phyloP scores from a whole-genome alignment of 2,113 vertebrate species.

The Pitta sordida region DNA sequence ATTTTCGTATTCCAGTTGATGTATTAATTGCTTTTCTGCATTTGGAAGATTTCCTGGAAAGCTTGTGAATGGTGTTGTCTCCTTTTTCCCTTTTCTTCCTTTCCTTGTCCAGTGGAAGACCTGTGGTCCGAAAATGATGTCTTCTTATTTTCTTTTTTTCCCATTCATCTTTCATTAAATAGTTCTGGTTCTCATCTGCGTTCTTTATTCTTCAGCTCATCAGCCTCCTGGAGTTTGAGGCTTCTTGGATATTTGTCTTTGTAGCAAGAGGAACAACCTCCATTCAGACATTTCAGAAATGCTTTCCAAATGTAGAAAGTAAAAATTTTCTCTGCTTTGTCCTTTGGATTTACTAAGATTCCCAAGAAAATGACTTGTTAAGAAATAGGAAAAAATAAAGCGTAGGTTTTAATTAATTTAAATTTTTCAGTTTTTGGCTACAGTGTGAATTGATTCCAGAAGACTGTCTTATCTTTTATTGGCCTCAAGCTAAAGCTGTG shows the following conservation, averaged over 20 bases:
- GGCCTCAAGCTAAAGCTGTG: background rate
- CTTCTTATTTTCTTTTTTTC: background rate
- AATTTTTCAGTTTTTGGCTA: background rate
- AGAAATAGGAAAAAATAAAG: background rate
- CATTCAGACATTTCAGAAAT: background rate
- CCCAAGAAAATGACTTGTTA: background rate
- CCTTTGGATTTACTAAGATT: background rate
- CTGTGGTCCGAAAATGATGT: background rate
- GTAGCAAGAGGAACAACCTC: background rate
- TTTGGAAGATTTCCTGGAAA: background rate
- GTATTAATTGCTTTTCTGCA: background rate
- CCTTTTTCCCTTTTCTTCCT: background rate
- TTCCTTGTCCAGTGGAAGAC: background rate
- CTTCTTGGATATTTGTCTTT: background rate
- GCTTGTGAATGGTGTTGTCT: background rate
- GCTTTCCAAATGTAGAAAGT: background rate
- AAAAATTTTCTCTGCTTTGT: background rate
- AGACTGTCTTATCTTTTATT: background rate
- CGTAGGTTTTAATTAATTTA: background rate
- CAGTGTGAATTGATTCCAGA: background rate
- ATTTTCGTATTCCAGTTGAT: background rate
- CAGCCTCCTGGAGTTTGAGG: background rate
- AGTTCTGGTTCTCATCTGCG: background rate
- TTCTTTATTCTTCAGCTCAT: background rate
- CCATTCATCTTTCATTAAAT: background rate